A percentile compares a stretch with the other conserved stretches of the same genome.
phyloP scores from a whole-genome alignment of 2,888 invertebrate genomes.

The Thecocarcelia acutangulata region DNA sequence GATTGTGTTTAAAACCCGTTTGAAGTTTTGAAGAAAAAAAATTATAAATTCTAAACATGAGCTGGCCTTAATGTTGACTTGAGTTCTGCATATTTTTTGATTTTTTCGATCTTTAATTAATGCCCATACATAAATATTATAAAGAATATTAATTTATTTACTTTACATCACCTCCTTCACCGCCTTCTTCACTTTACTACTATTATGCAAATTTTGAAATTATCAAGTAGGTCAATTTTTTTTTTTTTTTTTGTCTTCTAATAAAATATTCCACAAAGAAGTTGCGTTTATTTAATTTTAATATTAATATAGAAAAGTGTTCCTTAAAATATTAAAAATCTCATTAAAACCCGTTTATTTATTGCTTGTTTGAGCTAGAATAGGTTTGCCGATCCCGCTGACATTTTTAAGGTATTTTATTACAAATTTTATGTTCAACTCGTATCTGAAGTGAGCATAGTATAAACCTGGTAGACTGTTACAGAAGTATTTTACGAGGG shows the following conservation, averaged over 20 bases:
- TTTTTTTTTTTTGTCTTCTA: conserved; percentile 32
- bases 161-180: too few species aligned
- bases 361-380: too few species aligned
- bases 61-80: background rate
- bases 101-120: conserved; percentile 32
- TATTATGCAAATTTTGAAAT: conserved; percentile 29
- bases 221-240: conserved; percentile 51
- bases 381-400: too few species aligned
- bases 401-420: too few species aligned
- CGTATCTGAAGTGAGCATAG: too few species aligned
- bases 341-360: too few species aligned
- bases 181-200: conserved; percentile 10
- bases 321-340: too few species aligned
- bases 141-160: too few species aligned
- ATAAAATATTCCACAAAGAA: background rate
- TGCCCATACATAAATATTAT: conserved; percentile 5
- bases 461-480: too few species aligned
- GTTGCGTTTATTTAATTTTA: background rate
- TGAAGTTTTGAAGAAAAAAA: background rate
- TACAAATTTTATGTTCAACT: too few species aligned
- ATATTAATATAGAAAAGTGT: too few species aligned
- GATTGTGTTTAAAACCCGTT: conserved; percentile 39
- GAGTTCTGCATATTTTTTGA: background rate
- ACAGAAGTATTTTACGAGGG: too few species aligned
- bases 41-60: conserved; percentile 50